Evolutionary conservation across 2,888 invertebrate species (phyloP).

Genomic region (Drymonia ruficornis): DNA sequence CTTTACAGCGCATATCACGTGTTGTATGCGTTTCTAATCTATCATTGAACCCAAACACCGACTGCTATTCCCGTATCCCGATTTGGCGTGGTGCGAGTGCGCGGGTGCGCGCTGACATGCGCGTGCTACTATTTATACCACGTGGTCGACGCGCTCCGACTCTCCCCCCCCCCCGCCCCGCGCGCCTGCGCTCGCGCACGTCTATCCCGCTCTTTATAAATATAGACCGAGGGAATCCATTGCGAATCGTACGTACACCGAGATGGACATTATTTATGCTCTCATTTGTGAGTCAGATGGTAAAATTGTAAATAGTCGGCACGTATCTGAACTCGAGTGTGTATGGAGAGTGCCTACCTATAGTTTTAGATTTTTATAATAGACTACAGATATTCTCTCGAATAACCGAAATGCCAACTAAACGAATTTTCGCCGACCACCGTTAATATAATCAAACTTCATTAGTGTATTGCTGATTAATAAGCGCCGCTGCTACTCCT

Average conservation of each 20-base stretch:
- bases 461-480: too few relatives aligned
- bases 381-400: too few relatives aligned
- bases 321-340: slow-evolving; percentile 18
- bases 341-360: slow-evolving; percentile 4
- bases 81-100: slow-evolving; percentile 73
- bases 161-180: slow-evolving; percentile 34
- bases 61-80: slow-evolving; percentile 66
- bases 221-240: slow-evolving; percentile 75
- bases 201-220: slow-evolving; percentile 66
- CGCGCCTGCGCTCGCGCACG: slow-evolving; percentile 20
- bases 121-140: slow-evolving; percentile 78
- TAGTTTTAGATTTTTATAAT: too few relatives aligned
- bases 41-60: slow-evolving; percentile 26
- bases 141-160: slow-evolving; percentile 52
- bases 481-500: too few relatives aligned
- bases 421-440: too few relatives aligned
- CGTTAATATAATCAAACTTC: too few relatives aligned
- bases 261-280: slow-evolving; percentile 45
- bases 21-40: neutral
- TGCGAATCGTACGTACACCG: slow-evolving; percentile 57
- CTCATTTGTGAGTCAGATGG: slow-evolving; percentile 49
- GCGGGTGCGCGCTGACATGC: slow-evolving; percentile 60
- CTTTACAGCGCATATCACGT: too few relatives aligned
- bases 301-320: slow-evolving; percentile 43
- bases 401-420: too few relatives aligned